phyloP scores from a whole-genome alignment of 2,888 invertebrate genomes.

The Cataglyphis livida region DNA sequence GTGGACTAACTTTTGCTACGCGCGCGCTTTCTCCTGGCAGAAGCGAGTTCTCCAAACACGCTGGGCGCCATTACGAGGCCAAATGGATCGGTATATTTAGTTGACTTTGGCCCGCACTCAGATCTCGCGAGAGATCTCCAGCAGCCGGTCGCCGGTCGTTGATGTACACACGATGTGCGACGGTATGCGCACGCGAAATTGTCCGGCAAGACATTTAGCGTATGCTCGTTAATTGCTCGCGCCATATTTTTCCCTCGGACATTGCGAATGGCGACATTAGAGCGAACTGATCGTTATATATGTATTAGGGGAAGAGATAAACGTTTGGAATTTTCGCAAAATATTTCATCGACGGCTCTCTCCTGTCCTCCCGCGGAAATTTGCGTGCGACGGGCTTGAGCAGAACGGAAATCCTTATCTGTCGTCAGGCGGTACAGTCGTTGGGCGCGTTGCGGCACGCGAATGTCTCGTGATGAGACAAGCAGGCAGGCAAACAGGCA shows the following conservation, averaged over 20 bases:
- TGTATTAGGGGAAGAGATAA: neutral
- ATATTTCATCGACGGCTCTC: neutral
- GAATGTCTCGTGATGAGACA: neutral
- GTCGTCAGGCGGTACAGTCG: constrained; percentile 15
- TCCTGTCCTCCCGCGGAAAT: neutral
- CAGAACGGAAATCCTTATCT: constrained; percentile 34
- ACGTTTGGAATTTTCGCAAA: neutral
- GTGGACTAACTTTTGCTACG: constrained; percentile 43
- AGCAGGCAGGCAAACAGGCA: neutral
- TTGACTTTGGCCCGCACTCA: constrained; percentile 51
- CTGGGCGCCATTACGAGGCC: constrained; percentile 45
- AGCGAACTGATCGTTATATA: neutral
- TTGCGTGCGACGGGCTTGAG: neutral
- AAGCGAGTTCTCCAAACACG: constrained; percentile 48
- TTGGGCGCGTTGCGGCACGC: neutral
- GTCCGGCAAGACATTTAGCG: constrained; percentile 12
- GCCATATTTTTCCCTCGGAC: neutral
- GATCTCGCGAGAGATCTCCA: constrained; percentile 21
- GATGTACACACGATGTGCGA: neutral
- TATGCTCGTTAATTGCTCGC: constrained; percentile 33
- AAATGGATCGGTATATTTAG: constrained; percentile 56
- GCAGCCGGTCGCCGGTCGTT: constrained; percentile 15
- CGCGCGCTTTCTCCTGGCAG: constrained; percentile 23
- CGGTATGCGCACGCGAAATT: constrained; percentile 3
- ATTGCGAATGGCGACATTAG: constrained; percentile 19